A percentile compares a stretch with the other conserved stretches of the same genome.
phyloP scores from a whole-genome alignment of 1,140 invertebrate species.

The Anastrepha ludens region DNA sequence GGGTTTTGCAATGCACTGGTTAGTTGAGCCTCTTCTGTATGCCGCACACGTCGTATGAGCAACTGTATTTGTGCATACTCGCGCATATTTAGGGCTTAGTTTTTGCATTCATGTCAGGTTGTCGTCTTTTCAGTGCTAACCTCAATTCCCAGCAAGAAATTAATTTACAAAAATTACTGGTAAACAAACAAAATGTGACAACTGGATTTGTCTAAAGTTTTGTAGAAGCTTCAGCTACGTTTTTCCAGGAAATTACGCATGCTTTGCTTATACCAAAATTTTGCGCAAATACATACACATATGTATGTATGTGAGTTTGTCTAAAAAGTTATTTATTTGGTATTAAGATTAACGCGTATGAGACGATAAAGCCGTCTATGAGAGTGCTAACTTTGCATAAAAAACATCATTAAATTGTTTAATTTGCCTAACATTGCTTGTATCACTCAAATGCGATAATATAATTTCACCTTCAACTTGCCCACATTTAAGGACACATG shows the following conservation, averaged over 20 bases:
- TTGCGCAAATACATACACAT: background rate
- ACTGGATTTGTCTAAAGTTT: background rate
- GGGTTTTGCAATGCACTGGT: background rate
- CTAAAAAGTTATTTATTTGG: background rate
- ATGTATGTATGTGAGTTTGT: background rate
- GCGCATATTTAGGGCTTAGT: background rate
- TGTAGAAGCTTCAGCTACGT: background rate
- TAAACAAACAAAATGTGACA: too few species aligned
- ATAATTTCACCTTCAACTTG: conserved; percentile 17
- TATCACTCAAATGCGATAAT: background rate
- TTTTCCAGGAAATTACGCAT: too few species aligned
- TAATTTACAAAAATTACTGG: background rate
- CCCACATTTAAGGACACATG: background rate
- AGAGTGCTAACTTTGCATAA: too few species aligned
- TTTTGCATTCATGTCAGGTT: background rate
- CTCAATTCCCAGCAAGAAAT: background rate
- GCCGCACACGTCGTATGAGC: conserved; percentile 2
- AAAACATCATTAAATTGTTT: background rate
- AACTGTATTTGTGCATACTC: conserved; percentile 13
- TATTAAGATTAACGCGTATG: background rate
- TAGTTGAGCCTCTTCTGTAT: background rate
- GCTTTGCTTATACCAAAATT: background rate
- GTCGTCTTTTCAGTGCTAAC: background rate
- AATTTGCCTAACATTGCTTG: background rate
- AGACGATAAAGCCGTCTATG: too few species aligned